Base-by-base conservation (phyloP, 2,113 vertebrate species). In the Empidonax traillii region DNA sequence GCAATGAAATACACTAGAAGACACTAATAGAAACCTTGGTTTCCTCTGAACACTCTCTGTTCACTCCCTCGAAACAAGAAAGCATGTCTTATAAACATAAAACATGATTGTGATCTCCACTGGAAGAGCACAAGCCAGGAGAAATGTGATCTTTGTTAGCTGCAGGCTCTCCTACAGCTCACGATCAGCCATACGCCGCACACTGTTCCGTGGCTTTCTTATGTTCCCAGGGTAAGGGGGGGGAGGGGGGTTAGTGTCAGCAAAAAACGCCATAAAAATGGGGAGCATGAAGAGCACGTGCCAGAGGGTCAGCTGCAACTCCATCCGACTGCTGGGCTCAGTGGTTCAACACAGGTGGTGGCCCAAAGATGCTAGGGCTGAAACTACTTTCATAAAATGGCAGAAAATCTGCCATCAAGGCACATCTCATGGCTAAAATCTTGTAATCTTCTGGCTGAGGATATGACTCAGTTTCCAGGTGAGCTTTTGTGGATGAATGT, bases 141-240 rank as follows among this genome's bases (percentile, higher is more conserved):
- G 93, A 95, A 95, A 95, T 67, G 56, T 68, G 86, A 95, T 92
- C 74, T 87, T 83, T 55, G 33, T 56, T 87, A 87, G 81, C 61
- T 77, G 72, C 63, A 92, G 84, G 68, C 76, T 87, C 33, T 92
- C 39, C 56, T 63, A 44, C 58, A 85, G 88, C 89, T 92, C 78
- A 41, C 1, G 0, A 66, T 39, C 91, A 87, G 82, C 67, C 14
- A 0, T n/a, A 56, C 1, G 0, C 63, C 56, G 58, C 71, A 66
- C 63, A 6, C 43, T 55, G 75, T 56, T 31, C 52, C 1, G 1
- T 33, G 51, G 51, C 69, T 83, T 33, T 61, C 58, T 86, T 44
- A 58, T 3, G 24, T 58, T 87, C 53, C 46, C 81, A 55, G 73
- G 14, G 51, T 4, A 63, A 9, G 47, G 46, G 46, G 21, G 20